Evolutionary conservation across 2,113 vertebrate species (phyloP), one percentile per base, ranked within the genome.

Genomic region (Cacatua alba): DNA sequence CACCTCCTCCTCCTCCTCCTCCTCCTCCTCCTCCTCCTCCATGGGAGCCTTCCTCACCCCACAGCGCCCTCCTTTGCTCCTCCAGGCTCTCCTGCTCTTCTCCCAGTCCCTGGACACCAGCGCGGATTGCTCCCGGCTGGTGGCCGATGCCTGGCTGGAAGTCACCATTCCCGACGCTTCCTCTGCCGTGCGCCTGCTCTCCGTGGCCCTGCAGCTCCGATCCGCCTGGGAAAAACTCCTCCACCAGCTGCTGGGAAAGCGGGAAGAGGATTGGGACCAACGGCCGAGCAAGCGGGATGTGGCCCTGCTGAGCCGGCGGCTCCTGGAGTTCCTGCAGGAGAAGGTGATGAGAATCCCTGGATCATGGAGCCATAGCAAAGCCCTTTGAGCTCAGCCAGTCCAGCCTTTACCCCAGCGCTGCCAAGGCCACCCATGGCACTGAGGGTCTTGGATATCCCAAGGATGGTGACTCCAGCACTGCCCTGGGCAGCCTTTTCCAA

Each of bases 91-190:
- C 67, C 96, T 99, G 79, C 98, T 99, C 72, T 98, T 99, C 15
- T 98, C 98, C 8, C 98, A 97, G 24, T 98, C 98, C 2, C 82
- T 99, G 92, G 99, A 99, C 97, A 99, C 98, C 67, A 99, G 97
- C 0, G 98, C 98, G 0, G 99, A 99, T 97, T 99, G 99, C 17
- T 94, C 98, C 1, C 98, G 98, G 17, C 84, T 99, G 88, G 99
- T 99, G 78, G 98, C 98, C 0, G 99, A 99, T 1, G 94, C 98
- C 9, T 99, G 99, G 99, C 92, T 99, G 96, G 99, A 99, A 91
- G 76, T 99, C 71, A 96, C 95, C 60, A 16, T 99, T 15, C 87
- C 63, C 1, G 94, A 98, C 1, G 59, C 92, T 0, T 98, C 98
- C 43, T 92, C 90, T 2, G 98, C 99, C 1, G 86, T 98, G 19